Evolutionary conservation across 1,140 invertebrate species (phyloP), one percentile per base, ranked within the genome.

Genomic region (Littorina saxatilis): DNA sequence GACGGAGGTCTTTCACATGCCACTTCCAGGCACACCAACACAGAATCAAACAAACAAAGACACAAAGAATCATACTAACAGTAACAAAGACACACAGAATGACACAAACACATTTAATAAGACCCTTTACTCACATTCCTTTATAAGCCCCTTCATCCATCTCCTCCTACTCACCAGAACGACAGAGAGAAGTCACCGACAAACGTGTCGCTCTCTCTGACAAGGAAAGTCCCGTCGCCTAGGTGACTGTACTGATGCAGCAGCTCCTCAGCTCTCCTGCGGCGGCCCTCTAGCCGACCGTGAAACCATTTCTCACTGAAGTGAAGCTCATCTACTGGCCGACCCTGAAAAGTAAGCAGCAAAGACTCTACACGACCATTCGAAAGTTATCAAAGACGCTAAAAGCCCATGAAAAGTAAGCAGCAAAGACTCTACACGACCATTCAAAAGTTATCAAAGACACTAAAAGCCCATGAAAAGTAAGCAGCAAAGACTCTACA

Each of bases 231-330:
- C 0, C 98, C 98, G 91, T 99, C 97, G 1, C 98, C 98, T 23
- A 99, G 94, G 91, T 97, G 94, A 0, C 96, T 95, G 91, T 98
- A 97, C 17, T 94, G 93, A 81, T 95, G 94, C 27, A 93, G 82
- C 0, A 99, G 91, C 79, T 95, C 94, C 90, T 96, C 96, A 17
- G 96, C 96, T 87, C 96, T 95, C 73, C 94, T 94, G 50, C 97
- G 92, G 2, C 96, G 96, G 83, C 95, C 96, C 70, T 95, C 94
- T 29, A 99, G 90, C 91, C 96, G 96, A 39, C 92, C 91, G 91
- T 99, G 98, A 90, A 98, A 99, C 98, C 98, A 99, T 90, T 96
- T 96, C 93, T 99, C 98, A 82, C 96, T 95, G 90, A 97, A 98
- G 93, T 99, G 98, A 72, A 99, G 92, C 90, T 99, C 98, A 91